phyloP scores from a whole-genome alignment of 2,113 vertebrate genomes.

The Psittacara wagleri region DNA sequence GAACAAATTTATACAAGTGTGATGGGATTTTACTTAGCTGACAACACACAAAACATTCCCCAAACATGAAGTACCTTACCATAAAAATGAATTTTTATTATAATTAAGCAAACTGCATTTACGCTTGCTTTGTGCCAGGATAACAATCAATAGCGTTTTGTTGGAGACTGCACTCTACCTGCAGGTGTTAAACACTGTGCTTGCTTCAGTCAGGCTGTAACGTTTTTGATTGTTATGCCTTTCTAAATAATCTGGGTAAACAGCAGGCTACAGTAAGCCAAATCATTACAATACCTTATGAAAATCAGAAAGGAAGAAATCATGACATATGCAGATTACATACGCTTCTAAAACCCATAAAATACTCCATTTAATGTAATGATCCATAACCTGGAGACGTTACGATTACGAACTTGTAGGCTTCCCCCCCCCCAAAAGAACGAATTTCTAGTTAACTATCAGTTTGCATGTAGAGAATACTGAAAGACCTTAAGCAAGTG shows the following conservation, averaged over 20 bases:
- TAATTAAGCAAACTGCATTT: conserved; percentile 78
- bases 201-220: conserved; percentile 64
- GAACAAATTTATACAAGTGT: conserved; percentile 74
- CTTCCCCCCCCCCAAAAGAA: neutral
- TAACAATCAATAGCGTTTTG: conserved; percentile 72
- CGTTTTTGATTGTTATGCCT: conserved; percentile 2
- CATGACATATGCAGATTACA: neutral
- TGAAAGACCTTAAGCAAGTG: neutral
- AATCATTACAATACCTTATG: neutral
- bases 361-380: conserved; percentile 7
- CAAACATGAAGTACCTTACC: conserved; percentile 59
- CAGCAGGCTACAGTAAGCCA: neutral
- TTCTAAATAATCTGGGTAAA: conserved; percentile 47
- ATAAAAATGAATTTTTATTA: conserved; percentile 74
- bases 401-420: neutral
- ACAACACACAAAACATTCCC: conserved; percentile 69
- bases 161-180: conserved; percentile 71
- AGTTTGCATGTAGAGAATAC: neutral
- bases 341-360: neutral
- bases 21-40: conserved; percentile 74
- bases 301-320: conserved; percentile 41
- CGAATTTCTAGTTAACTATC: neutral
- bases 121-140: conserved; percentile 60
- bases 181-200: conserved; percentile 67
- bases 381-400: neutral